phyloP scores from a whole-genome alignment of 1,140 invertebrate genomes.

The Aphelinus atriplicis region DNA sequence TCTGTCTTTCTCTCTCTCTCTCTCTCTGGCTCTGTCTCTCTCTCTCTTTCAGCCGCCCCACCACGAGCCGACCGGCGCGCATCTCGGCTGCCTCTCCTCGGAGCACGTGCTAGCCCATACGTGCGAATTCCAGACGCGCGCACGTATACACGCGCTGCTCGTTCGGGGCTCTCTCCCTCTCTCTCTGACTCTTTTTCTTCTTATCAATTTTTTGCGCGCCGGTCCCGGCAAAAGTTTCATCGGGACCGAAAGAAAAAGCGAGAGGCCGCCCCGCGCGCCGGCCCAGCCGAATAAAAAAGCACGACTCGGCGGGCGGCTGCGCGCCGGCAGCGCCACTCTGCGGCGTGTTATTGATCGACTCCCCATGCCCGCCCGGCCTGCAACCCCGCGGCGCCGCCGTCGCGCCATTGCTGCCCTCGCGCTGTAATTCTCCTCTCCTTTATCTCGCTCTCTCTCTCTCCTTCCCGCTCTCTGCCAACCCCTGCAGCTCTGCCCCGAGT shows the following conservation, averaged over 20 bases:
- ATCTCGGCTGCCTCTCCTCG: slow-evolving; percentile 7
- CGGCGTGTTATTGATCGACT: slow-evolving; percentile 63
- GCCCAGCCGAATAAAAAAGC: slow-evolving; percentile 17
- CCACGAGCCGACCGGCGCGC: background rate
- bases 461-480: background rate
- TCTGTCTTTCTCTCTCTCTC: background rate
- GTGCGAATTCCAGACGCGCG: background rate
- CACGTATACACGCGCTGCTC: background rate
- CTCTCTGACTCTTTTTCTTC: background rate
- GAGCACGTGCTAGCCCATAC: slow-evolving; percentile 16
- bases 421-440: no score
- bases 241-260: background rate
- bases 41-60: background rate
- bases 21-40: background rate
- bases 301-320: slow-evolving; percentile 9
- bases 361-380: slow-evolving; percentile 34
- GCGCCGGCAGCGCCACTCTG: slow-evolving; percentile 54
- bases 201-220: background rate
- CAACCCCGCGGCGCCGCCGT: slow-evolving; percentile 25
- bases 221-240: slow-evolving; percentile 13
- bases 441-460: slow-evolving; percentile 5
- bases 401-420: background rate
- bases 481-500: slow-evolving; percentile 9
- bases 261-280: background rate
- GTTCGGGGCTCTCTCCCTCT: slow-evolving; percentile 5